phyloP scores from a whole-genome alignment of 2,797 vertebrate species.

The Argentina silus region DNA sequence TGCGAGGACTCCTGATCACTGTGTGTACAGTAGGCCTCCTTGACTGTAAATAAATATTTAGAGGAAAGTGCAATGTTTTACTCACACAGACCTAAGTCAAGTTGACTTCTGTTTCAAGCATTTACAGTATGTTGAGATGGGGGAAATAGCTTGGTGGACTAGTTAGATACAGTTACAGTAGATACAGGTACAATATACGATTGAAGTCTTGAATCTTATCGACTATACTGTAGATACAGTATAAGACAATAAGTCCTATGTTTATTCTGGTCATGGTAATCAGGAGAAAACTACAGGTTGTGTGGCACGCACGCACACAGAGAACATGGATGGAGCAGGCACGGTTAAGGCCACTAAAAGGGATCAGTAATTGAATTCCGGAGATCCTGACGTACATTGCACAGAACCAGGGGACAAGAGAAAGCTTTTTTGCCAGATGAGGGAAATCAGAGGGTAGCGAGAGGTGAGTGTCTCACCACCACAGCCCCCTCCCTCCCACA shows the following conservation, averaged over 20 bases:
- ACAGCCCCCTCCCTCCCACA: conserved; percentile 54
- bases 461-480: conserved; percentile 71
- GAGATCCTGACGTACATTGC: conserved; percentile 77
- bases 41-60: too few species aligned
- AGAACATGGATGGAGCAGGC: conserved; percentile 70
- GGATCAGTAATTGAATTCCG: conserved; percentile 80
- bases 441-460: conserved; percentile 71
- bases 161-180: not conserved
- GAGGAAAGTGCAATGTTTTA: too few species aligned
- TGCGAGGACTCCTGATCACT: not conserved
- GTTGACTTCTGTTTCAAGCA: too few species aligned
- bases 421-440: conserved; percentile 80
- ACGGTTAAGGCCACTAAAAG: conserved; percentile 75
- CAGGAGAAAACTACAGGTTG: too few species aligned
- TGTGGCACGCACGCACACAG: conserved; percentile 54
- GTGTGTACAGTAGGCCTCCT: too few species aligned
- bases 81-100: not conserved
- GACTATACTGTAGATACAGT: too few species aligned
- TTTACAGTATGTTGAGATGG: too few species aligned
- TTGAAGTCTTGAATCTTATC: too few species aligned
- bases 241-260: too few species aligned
- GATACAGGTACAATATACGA: not conserved
- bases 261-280: too few species aligned
- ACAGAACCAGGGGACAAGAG: conserved; percentile 77
- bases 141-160: not conserved